Evolutionary conservation across 1,140 invertebrate genomes (phyloP).

Genomic region (Apocrypta bakeri): DNA sequence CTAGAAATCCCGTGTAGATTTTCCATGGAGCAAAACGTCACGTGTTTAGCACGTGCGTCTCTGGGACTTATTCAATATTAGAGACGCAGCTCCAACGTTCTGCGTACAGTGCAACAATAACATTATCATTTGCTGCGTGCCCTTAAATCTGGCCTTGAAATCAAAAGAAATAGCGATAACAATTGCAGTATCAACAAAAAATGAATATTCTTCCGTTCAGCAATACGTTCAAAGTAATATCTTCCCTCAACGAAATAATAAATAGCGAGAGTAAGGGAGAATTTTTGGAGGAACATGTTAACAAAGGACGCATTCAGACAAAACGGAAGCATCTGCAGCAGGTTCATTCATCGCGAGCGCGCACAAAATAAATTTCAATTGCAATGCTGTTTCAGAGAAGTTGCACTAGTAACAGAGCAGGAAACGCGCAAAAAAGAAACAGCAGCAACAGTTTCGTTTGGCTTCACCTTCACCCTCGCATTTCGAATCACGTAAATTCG

Average conservation of each 20-base stretch:
- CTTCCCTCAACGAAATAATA: too few relatives aligned
- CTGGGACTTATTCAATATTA: too few relatives aligned
- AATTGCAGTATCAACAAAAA: too few relatives aligned
- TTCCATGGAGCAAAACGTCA: neutral
- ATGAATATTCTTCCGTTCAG: too few relatives aligned
- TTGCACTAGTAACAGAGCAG: neutral
- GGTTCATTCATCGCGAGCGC: neutral
- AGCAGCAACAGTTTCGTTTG: neutral
- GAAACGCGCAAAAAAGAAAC: neutral
- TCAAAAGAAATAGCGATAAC: too few relatives aligned
- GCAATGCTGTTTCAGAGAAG: neutral
- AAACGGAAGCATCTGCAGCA: neutral
- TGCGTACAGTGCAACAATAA: too few relatives aligned
- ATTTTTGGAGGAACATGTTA: neutral
- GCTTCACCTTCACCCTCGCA: neutral
- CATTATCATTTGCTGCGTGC: too few relatives aligned
- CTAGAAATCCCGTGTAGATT: too few relatives aligned
- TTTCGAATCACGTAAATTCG: conserved; percentile 3
- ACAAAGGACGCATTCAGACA: neutral
- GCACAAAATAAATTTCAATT: neutral
- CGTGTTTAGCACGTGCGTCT: conserved; percentile 10
- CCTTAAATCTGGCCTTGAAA: too few relatives aligned
- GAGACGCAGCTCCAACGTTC: too few relatives aligned
- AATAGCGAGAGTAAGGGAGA: too few relatives aligned
- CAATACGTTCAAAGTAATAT: too few relatives aligned